These are phyloP conservation scores for Sitobion miscanthi DNA, from an alignment of 1,140 invertebrate species.

Conservation along the genomic window DNA sequence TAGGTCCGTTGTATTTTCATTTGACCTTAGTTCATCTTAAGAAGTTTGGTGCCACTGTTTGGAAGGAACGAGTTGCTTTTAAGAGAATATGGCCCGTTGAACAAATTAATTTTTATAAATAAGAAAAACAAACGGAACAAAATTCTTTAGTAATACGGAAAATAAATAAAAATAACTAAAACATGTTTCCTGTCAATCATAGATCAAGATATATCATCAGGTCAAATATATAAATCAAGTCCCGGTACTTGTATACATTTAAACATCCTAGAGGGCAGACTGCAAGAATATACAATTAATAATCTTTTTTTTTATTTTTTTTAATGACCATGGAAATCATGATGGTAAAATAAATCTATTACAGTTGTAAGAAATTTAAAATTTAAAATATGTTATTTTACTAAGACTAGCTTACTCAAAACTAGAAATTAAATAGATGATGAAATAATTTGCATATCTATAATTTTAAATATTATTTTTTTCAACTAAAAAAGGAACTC, in stretches of 20 bases:
- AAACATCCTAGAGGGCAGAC: not conserved
- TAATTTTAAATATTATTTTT: too few species aligned
- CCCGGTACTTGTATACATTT: not conserved
- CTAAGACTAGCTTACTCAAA: too few species aligned
- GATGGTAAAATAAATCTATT: not conserved
- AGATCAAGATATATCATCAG: too few species aligned
- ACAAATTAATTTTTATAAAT: not conserved
- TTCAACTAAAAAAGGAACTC: not conserved
- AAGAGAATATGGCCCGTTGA: not conserved
- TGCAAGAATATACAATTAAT: not conserved
- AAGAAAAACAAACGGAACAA: not conserved
- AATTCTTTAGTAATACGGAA: too few species aligned
- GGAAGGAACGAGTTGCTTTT: not conserved
- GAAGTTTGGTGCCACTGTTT: not conserved
- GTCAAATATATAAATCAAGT: not conserved
- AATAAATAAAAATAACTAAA: not conserved
- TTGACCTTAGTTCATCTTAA: not conserved
- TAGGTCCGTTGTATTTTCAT: not conserved
- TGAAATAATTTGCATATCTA: too few species aligned
- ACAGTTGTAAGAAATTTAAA: not conserved
- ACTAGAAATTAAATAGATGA: too few species aligned
- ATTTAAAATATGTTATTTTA: not conserved
- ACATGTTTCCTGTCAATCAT: not conserved
- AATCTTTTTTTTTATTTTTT: not conserved
- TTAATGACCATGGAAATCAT: too few species aligned